phyloP scores from a whole-genome alignment of 1,140 invertebrate species.

The Euura lappo region DNA sequence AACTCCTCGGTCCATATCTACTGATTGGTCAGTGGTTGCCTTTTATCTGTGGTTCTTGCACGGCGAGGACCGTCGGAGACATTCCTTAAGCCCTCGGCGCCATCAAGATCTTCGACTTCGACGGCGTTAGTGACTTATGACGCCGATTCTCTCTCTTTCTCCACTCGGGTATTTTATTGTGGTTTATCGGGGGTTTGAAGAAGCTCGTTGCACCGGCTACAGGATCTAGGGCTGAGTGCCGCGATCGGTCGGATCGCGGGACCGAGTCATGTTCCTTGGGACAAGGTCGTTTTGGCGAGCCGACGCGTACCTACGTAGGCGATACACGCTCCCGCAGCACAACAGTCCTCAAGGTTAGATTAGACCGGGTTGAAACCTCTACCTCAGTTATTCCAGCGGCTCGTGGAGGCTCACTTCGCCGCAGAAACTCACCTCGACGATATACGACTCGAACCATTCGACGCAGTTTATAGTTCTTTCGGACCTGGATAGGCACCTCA shows the following conservation, averaged over 20 bases:
- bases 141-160: not conserved
- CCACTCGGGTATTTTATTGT: not conserved
- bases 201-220: too few relatives aligned
- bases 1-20: not conserved
- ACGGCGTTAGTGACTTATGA: not conserved
- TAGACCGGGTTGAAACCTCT: not conserved
- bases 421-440: not conserved
- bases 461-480: slow-evolving; percentile 7
- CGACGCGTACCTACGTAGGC: not conserved
- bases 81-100: not conserved
- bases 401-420: not conserved
- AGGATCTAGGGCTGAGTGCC: too few relatives aligned
- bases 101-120: not conserved
- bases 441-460: not conserved
- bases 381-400: not conserved
- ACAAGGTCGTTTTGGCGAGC: too few relatives aligned
- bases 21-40: slow-evolving; percentile 4
- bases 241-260: too few relatives aligned
- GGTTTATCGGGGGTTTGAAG: too few relatives aligned
- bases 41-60: not conserved
- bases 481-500: too few relatives aligned
- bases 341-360: not conserved
- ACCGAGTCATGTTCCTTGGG: too few relatives aligned
- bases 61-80: not conserved
- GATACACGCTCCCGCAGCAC: not conserved